Percentiles rank a stretch among this genome's conserved stretches.
Conservation (phyloP, 2,888 invertebrate genomes). For the Marasmarcha lunaedactyla region DNA sequence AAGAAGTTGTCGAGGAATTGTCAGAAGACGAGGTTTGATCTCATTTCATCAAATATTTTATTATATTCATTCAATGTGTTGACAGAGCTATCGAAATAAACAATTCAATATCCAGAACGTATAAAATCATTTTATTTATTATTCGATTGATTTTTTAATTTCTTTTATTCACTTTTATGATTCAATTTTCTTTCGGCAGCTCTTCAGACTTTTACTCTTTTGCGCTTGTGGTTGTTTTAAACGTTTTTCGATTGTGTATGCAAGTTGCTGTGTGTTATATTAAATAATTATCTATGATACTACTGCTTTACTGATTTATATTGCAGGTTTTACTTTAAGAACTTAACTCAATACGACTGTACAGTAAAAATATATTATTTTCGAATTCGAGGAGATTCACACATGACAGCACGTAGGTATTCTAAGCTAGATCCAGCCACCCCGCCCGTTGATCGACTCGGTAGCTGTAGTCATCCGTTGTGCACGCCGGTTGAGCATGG, state of each 20-base stretch:
- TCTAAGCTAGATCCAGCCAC: no score
- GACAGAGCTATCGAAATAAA: conserved; percentile 7
- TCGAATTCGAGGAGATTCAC: conserved; percentile 19
- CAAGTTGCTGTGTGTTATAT: conserved; percentile 27
- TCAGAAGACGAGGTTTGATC: conserved; percentile 56
- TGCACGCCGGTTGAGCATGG: no score
- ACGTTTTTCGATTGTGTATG: conserved; percentile 17
- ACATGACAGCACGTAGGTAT: conserved; percentile 19
- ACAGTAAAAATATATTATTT: conserved; percentile 14
- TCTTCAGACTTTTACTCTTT: no score
- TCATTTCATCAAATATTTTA: no score
- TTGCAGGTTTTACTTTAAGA: conserved; percentile 18
- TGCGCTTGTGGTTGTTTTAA: conserved; percentile 27
- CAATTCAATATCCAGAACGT: no score
- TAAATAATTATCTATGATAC: conserved; percentile 10
- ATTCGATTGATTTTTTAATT: no score
- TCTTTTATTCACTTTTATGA: no score
- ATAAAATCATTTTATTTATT: no score
- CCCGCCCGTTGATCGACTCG: no score
- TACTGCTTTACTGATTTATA: conserved; percentile 18
- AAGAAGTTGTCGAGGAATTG: conserved; percentile 52
- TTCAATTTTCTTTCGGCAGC: no score
- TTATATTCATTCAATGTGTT: no score
- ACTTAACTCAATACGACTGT: conserved; percentile 7
- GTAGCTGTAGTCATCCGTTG: no score